These are phyloP conservation scores for Uria aalge DNA, from an alignment of 2,113 vertebrate genomes.

Conservation along the genomic window DNA sequence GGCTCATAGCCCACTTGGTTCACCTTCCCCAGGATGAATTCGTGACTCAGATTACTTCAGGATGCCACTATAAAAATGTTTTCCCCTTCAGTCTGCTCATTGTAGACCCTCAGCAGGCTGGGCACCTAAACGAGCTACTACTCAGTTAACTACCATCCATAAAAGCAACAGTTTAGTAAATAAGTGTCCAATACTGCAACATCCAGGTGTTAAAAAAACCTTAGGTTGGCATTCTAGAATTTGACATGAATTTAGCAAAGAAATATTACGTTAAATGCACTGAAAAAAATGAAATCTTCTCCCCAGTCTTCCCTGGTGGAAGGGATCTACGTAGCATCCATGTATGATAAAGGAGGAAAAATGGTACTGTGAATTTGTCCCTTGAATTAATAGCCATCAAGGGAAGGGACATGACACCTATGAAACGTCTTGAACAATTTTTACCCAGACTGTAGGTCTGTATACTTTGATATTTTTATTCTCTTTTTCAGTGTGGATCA, in stretches of 20 bases:
- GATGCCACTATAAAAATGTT: neutral
- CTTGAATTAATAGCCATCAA: neutral
- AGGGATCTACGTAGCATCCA: neutral
- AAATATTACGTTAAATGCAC: neutral
- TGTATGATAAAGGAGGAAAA: neutral
- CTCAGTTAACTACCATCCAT: neutral
- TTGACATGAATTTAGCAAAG: neutral
- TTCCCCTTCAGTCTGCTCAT: neutral
- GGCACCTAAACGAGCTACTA: neutral
- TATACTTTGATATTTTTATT: neutral
- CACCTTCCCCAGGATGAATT: neutral
- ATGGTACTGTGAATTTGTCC: neutral
- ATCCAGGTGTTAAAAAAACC: neutral
- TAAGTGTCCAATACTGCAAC: neutral
- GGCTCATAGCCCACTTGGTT: neutral
- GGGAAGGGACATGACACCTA: neutral
- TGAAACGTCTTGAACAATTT: neutral
- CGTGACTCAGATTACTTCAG: neutral
- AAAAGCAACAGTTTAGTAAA: neutral
- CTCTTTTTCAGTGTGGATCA: neutral
- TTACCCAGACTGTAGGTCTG: neutral
- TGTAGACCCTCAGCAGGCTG: neutral
- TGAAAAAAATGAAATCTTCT: neutral
- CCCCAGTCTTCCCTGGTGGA: neutral
- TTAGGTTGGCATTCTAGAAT: neutral